Evolutionary conservation across 2,888 invertebrate species (phyloP), one percentile per base, ranked within the genome.

Genomic region (Fabriciana adippe): DNA sequence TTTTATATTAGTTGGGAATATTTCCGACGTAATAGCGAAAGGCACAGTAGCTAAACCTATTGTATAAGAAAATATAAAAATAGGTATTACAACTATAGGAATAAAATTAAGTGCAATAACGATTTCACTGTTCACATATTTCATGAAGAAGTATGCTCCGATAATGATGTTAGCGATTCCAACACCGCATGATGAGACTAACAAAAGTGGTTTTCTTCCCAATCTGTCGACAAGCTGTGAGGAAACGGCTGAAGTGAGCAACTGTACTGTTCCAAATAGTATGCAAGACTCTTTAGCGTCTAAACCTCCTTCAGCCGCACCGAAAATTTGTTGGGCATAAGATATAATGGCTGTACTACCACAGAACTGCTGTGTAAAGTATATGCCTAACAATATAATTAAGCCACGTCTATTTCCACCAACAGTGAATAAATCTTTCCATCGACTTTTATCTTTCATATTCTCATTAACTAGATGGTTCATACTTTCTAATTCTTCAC

Each of bases 41-140:
- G 94, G 94, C 74, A 95, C 90, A 3, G 94, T 94, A 1, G 94
- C 94, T 79, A 94, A 90, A 16, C 94, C 94, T 78, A 95, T 88
- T 3, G 94, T 93, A 68, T 94, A 94, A 50, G 93, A 93, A 74
- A 94, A 93, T 85, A 94, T 94, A 86, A 94, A 95, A 72, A 93
- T 87, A 45, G 94, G 93, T 78, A 95, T 89, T 76, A 94, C 93
- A 73, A 92, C 85, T 66, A 94, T 88, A 70, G 94, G 94, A 79
- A 95, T 86, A 92, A 94, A 94, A 64, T 86, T 88, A 68, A 94
- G 75, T 66, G 84, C 85, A 50, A 90, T 87, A 11, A 93, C 79
- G 70, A 92, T 91, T 16, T 92, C 87, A 68, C 87, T 84, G 45
- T 90, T 80, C 68, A 86, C 78, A 66, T 92, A 84, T 77, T 94